A percentile compares a stretch with the other conserved stretches of the same genome.
Conservation (phyloP, 1,140 invertebrate genomes). For the Doryteuthis pealeii region DNA sequence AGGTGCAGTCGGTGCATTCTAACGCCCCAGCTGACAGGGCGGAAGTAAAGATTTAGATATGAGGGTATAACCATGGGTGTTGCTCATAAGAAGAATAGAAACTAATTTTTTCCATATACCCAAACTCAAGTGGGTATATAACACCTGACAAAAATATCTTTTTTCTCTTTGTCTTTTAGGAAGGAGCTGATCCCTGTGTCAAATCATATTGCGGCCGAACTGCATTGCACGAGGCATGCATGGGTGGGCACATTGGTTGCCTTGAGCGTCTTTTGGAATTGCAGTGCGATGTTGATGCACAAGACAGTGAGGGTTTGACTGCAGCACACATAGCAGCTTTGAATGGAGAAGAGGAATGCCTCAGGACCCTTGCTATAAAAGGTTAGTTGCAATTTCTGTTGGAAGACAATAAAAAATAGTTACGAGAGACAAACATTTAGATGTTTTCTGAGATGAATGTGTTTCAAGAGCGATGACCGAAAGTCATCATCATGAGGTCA, state of each 20-base stretch:
- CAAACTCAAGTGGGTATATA: too few species aligned
- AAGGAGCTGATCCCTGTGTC: conserved; percentile 27
- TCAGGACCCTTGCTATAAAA: conserved; percentile 42
- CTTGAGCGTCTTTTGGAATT: conserved; percentile 38
- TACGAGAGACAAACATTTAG: too few species aligned
- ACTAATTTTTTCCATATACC: too few species aligned
- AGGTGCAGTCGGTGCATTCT: too few species aligned
- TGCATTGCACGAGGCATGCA: conserved; percentile 51
- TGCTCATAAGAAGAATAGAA: too few species aligned
- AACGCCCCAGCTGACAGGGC: too few species aligned
- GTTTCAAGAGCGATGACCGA: too few species aligned
- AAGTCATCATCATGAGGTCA: too few species aligned
- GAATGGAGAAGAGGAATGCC: conserved; percentile 49
- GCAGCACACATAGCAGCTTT: conserved; percentile 50
- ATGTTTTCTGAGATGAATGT: background rate
- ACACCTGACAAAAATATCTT: too few species aligned
- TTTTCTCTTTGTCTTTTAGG: conserved; percentile 23
- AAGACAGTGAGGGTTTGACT: conserved; percentile 48
- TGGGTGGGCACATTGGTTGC: conserved; percentile 46
- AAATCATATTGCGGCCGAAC: conserved; percentile 34
- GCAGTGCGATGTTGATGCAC: conserved; percentile 36
- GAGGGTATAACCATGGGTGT: too few species aligned
- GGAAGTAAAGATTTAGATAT: too few species aligned
- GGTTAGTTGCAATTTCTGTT: conserved; percentile 30
- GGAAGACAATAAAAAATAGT: background rate